Conservation (phyloP, 2,888 invertebrate genomes). For the Erpobdella octoculata region DNA sequence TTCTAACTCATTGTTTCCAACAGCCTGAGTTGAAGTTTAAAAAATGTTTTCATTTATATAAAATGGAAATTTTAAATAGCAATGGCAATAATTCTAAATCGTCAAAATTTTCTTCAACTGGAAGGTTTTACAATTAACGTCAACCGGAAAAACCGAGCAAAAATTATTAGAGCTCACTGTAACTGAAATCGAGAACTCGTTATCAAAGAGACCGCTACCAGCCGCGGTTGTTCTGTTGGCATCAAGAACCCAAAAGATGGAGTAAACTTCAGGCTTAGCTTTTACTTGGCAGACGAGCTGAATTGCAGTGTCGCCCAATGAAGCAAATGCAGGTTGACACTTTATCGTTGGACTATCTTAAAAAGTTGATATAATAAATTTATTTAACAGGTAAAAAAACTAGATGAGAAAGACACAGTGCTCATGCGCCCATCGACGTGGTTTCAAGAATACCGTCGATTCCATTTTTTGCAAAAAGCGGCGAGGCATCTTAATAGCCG, state of each 20-base stretch:
- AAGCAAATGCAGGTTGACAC: background rate
- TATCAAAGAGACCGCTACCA: background rate
- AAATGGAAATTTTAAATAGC: no score
- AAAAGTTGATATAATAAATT: no score
- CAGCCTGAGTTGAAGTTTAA: background rate
- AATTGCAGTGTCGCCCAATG: background rate
- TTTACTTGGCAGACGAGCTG: slow-evolving; percentile 11
- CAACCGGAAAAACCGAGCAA: background rate
- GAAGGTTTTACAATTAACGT: no score
- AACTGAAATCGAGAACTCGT: slow-evolving; percentile 11
- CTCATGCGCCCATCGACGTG: no score
- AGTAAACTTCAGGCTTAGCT: slow-evolving; percentile 9
- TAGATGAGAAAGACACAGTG: no score
- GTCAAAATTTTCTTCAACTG: no score
- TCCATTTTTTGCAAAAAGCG: no score
- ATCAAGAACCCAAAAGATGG: slow-evolving; percentile 8
- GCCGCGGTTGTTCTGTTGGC: background rate
- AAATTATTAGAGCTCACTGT: background rate
- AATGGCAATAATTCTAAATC: no score
- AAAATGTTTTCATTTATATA: no score
- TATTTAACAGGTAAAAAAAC: no score
- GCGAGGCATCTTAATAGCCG: no score
- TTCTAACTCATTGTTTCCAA: background rate
- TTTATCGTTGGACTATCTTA: slow-evolving; percentile 14
- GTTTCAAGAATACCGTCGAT: no score